Evolutionary conservation across 35 echinoderm and acorn worm species (phyloP), one percentile per base, ranked within the genome.

Genomic region (Lytechinus pictus): DNA sequence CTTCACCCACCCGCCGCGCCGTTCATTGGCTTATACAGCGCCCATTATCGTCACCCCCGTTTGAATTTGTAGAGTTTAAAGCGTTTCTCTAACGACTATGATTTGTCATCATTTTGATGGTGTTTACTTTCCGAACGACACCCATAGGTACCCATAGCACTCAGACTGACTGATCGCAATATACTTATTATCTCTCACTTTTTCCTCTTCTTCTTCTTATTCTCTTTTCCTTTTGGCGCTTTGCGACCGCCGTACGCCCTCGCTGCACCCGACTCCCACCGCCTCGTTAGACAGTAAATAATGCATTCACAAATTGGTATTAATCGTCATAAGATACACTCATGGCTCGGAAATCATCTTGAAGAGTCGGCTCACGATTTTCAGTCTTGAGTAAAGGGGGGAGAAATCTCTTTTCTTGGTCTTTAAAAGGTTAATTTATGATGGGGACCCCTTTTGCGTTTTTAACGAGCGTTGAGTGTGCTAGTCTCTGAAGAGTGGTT

Each of bases 361-460:
- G 27, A 4, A 57, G 55, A 93, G 53, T 93, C 92, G 27, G n/a
- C 92, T 93, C 92, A 93, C 92, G 92, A 93, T 93, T 54, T 19
- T 24, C 53, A 33, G 55, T 93, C 92, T 54, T 54, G 88, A 52
- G 52, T 55, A 93, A 93, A 79, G 19, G 21, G 21, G 14, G 66
- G 16, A 79, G 66, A 57, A 57, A 27, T 93, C 92, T 27, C 54
- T 57, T 57, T 27, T 93, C 92, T 13, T 54, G n/a, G 88, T 79
- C 12, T 79, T 52, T 90, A 27, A 93, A 93, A 93, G 92, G 92
- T 93, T 93, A 93, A 93, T 93, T 93, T 93, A 93, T 93, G 54
- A 54, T 27, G 53, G 53, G 92, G 21, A 44, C 33, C 92, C 92
- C 10, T 92, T 93, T 33, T 10, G 2, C 53, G 52, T 10, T 93